Evolutionary conservation across 1,140 invertebrate species (phyloP).

Genomic region (Drosophila littoralis): DNA sequence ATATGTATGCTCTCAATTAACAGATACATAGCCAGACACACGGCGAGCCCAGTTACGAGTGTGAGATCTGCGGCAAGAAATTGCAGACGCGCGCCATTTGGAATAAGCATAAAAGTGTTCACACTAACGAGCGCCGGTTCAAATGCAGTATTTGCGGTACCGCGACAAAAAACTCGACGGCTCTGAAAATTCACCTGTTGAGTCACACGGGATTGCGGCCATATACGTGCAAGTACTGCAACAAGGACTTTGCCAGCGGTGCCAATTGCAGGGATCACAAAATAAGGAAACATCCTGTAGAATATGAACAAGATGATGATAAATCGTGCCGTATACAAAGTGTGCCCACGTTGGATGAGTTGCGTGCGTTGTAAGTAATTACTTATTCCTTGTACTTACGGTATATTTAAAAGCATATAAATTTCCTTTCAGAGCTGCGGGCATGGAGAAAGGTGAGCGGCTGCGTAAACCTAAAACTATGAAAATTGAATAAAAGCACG

Average conservation of each 20-base stretch:
- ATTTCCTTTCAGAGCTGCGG: constrained; percentile 18
- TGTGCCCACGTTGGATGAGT: constrained; percentile 76
- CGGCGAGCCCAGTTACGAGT: constrained; percentile 83
- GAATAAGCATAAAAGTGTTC: constrained; percentile 85
- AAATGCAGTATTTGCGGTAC: constrained; percentile 81
- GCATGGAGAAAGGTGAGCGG: constrained; percentile 32
- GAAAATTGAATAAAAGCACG: not conserved
- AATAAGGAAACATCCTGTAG: constrained; percentile 83
- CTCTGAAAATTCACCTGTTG: constrained; percentile 84
- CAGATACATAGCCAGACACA: constrained; percentile 80
- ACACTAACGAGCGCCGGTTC: constrained; percentile 83
- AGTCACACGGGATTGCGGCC: constrained; percentile 84
- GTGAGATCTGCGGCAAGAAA: constrained; percentile 84
- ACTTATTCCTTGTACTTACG: not conserved
- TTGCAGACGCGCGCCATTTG: constrained; percentile 85
- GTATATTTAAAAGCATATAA: not conserved
- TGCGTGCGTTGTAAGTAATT: constrained; percentile 63
- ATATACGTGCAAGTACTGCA: constrained; percentile 85
- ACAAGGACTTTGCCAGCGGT: constrained; percentile 84
- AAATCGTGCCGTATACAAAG: constrained; percentile 55
- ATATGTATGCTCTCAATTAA: not conserved
- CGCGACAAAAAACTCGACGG: constrained; percentile 77
- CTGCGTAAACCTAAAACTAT: constrained; percentile 19
- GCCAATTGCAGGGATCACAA: constrained; percentile 85
- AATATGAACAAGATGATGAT: constrained; percentile 55